Conservation (phyloP, 37 sponge, comb jelly and placozoan genomes). For the Spongilla lacustris region DNA sequence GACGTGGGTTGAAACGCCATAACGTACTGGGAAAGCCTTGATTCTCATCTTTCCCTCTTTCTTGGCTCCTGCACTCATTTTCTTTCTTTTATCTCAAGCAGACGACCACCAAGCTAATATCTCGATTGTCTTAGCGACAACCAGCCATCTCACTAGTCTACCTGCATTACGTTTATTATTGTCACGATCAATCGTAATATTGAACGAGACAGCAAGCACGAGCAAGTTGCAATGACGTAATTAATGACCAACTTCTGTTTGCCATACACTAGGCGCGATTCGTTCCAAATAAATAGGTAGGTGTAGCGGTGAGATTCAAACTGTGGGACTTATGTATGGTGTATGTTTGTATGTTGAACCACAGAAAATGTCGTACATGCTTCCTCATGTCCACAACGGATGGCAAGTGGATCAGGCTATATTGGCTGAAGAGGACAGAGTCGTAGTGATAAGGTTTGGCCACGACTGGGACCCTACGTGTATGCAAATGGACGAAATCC, state of each 20-base stretch:
- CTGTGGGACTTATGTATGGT: background rate
- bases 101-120: background rate
- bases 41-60: slow-evolving; percentile 94
- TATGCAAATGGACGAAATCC: slow-evolving; percentile 98
- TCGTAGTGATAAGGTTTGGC: slow-evolving; percentile 93
- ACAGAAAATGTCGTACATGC: slow-evolving; percentile 94
- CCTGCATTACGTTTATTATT: background rate
- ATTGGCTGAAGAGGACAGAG: slow-evolving; percentile 92
- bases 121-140: background rate
- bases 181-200: background rate
- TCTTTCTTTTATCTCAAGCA: background rate
- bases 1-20: background rate
- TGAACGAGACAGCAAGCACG: background rate
- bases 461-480: slow-evolving; percentile 99
- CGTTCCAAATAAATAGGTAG: background rate
- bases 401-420: slow-evolving; percentile 99
- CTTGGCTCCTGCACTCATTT: slow-evolving; percentile 45
- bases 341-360: background rate
- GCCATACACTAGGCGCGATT: too few species aligned
- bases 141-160: background rate
- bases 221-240: background rate
- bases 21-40: slow-evolving; percentile 85
- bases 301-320: background rate
- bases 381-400: slow-evolving; percentile 94
- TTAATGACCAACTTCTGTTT: background rate